phyloP scores from a whole-genome alignment of 2,888 invertebrate species.

The Pseudanteris insignis region DNA sequence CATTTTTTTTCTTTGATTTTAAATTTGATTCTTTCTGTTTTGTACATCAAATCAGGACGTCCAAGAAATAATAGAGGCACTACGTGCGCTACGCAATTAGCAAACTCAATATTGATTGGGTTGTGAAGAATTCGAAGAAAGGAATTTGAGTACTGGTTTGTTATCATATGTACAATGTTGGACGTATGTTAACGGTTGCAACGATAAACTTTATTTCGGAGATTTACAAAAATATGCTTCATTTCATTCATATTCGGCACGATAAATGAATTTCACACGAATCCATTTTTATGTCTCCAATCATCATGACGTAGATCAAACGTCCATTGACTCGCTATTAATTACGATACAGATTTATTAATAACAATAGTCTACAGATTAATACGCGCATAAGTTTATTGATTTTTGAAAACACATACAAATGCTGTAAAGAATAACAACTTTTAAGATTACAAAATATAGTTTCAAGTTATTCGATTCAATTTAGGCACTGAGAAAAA shows the following conservation, averaged over 20 bases:
- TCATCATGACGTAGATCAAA: too few species aligned
- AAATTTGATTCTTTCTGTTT: constrained; percentile 9
- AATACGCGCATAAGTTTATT: too few species aligned
- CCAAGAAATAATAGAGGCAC: constrained; percentile 12
- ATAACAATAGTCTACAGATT: too few species aligned
- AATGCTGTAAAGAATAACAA: constrained; percentile 18
- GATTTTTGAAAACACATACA: too few species aligned
- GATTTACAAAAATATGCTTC: constrained; percentile 22
- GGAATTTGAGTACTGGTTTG: too few species aligned
- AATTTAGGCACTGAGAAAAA: constrained; percentile 2
- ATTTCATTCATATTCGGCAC: constrained; percentile 4
- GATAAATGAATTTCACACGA: too few species aligned
- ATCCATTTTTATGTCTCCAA: too few species aligned
- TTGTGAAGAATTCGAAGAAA: too few species aligned
- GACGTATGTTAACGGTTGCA: constrained; percentile 15
- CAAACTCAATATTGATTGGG: constrained; percentile 7
- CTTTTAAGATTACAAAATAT: constrained; percentile 14
- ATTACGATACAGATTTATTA: too few species aligned
- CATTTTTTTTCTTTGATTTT: neutral
- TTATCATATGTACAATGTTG: constrained; percentile 6
- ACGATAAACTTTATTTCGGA: constrained; percentile 15
- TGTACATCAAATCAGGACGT: constrained; percentile 19
- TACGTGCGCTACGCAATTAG: constrained; percentile 13
- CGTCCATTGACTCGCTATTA: too few species aligned
- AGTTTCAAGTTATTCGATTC: constrained; percentile 11